These are phyloP conservation scores for Hippocampus abdominalis DNA, from an alignment of 2,113 vertebrate genomes.

Conservation along the genomic window DNA sequence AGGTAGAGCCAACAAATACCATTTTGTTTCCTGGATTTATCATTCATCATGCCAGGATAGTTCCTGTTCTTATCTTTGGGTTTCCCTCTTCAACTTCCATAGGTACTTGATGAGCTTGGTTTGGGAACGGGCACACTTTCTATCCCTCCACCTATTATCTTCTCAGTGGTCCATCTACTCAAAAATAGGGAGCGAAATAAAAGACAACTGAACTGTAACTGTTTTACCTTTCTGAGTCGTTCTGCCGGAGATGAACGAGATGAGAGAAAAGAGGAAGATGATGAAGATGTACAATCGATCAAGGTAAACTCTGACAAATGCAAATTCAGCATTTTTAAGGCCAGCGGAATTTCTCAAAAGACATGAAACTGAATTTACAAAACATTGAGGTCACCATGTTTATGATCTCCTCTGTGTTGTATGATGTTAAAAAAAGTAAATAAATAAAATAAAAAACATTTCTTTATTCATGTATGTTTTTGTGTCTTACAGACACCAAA, in stretches of 20 bases:
- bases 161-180: slow-evolving; percentile 79
- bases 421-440: neutral
- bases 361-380: neutral
- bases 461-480: slow-evolving; percentile 1
- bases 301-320: slow-evolving; percentile 65
- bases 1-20: slow-evolving; percentile 63
- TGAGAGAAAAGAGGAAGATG: slow-evolving; percentile 64
- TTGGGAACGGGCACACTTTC: slow-evolving; percentile 74
- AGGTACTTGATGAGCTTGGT: slow-evolving; percentile 81
- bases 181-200: slow-evolving; percentile 40
- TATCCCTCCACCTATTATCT: slow-evolving; percentile 67
- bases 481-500: slow-evolving; percentile 49
- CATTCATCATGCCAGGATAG: neutral
- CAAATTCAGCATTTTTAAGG: no score
- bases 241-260: slow-evolving; percentile 17
- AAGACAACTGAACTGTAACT: slow-evolving; percentile 37
- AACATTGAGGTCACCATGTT: neutral
- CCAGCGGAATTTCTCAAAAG: neutral
- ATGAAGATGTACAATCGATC: slow-evolving; percentile 5
- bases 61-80: neutral
- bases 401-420: no score
- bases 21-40: neutral
- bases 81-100: slow-evolving; percentile 11
- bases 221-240: slow-evolving; percentile 73
- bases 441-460: neutral